Base-by-base conservation (phyloP, 1,140 invertebrate genomes). In the Muscidifurax raptorellus region DNA sequence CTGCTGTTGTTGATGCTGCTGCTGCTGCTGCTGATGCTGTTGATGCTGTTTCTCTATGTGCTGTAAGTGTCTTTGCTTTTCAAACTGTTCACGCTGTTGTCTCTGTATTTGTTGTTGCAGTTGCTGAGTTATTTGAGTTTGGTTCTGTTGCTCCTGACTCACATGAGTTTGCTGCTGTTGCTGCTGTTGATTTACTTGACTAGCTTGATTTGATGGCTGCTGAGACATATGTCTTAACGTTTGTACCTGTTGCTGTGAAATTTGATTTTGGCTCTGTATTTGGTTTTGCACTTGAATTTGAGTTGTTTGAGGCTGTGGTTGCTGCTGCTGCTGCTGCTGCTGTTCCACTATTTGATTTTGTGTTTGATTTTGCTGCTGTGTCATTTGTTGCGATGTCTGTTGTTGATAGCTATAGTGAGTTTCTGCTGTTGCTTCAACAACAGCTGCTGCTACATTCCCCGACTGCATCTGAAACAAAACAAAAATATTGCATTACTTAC, bases 191-290 rank as follows among this genome's bases (percentile, higher is more conserved):
- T 85, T 88, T 13, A 91, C 86, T 86, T 94, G 93, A 82, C 83
- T 85, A 25, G 87, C 69, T 77, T 90, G 90, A 87, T 85, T 90
- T 52, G 91, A 87, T 64, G 86, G 86, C 47, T 90, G 90, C 44
- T 93, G 92, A 71, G 92, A 88, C 52, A 94, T 90, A 81, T 94
- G 93, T 47, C 94, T 92, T 72, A 94, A 91, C 0, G 92, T 89
- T 88, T 94, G 94, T 4, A 92, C 83, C 79, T 92, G 93, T 78
- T 93, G 93, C 84, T 94, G 94, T 82, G 91, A 91, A 64, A 94
- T 90, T 89, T 93, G 92, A 87, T 87, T 91, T 86, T 92, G 91
- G 87, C 87, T 92, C 75, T 91, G 91, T 81, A 93, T 90, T 87
- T 91, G 91, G 88, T 92, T 92, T 86, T 92, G 92, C 27, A 89